Evolutionary conservation across 2,113 vertebrate genomes (phyloP).

Genomic region (Elachura formosa): DNA sequence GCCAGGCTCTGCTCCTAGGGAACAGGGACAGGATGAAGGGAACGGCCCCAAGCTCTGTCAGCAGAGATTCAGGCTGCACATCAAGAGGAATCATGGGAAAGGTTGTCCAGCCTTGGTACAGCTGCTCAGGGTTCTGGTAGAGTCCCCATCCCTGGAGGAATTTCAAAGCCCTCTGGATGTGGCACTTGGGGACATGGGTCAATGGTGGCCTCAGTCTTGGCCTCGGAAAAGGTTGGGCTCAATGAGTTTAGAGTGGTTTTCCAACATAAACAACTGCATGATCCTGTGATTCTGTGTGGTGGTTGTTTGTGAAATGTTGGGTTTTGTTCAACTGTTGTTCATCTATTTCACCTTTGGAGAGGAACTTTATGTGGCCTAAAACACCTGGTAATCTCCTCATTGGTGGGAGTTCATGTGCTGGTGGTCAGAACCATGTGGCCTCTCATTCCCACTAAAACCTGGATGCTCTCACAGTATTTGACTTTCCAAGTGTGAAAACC

Average conservation of each 20-base stretch:
- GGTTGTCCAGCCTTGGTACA: rapidly evolving
- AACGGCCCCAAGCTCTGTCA: rapidly evolving
- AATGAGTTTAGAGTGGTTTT: not conserved
- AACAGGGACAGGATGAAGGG: rapidly evolving
- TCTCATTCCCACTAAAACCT: not conserved
- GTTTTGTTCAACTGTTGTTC: not conserved
- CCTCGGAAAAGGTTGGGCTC: not conserved
- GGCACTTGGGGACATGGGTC: rapidly evolving
- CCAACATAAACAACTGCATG: not conserved
- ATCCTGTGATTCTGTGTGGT: not conserved
- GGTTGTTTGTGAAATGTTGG: not conserved
- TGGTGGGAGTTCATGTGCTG: not conserved
- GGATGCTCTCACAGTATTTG: not conserved
- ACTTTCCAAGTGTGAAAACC: not conserved
- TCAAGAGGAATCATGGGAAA: not conserved
- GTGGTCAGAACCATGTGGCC: not conserved
- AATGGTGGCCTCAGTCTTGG: not conserved
- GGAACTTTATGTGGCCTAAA: not conserved
- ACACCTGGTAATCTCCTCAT: not conserved
- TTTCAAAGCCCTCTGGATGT: not conserved
- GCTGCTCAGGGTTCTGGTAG: not conserved
- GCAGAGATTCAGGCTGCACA: rapidly evolving
- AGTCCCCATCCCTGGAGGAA: not conserved
- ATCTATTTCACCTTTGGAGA: not conserved
- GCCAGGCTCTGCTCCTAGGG: rapidly evolving